A percentile compares a stretch with the other conserved stretches of the same genome.
Evolutionary conservation across 2,797 vertebrate genomes (phyloP).

Genomic region (Vespertilio murinus): DNA sequence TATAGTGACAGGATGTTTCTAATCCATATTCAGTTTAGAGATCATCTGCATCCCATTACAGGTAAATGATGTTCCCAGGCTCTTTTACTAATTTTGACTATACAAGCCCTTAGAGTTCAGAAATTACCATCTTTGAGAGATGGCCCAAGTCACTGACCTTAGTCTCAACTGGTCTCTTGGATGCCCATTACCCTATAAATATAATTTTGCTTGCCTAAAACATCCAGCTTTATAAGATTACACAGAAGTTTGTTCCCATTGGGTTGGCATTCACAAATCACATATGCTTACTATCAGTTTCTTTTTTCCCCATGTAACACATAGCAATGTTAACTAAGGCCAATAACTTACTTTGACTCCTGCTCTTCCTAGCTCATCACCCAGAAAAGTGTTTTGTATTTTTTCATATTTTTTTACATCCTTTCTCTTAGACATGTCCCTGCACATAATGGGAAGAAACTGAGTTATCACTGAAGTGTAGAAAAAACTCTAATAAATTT

Average conservation of each 20-base stretch:
- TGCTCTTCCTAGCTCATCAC: not conserved
- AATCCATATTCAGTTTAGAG: not conserved
- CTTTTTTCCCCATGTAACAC: not conserved
- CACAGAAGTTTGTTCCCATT: not conserved
- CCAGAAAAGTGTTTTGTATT: not conserved
- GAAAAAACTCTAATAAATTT: not conserved
- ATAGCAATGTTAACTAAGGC: constrained; percentile 21
- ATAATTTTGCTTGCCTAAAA: not conserved
- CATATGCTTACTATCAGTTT: not conserved
- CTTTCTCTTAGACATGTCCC: not conserved
- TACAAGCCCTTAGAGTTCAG: not conserved
- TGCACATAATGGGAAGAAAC: not conserved
- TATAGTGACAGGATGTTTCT: not conserved
- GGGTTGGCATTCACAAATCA: not conserved
- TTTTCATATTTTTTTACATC: not conserved
- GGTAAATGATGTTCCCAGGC: not conserved
- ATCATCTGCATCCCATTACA: not conserved
- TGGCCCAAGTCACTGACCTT: not conserved
- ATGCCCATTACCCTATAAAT: not conserved
- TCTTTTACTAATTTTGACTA: not conserved
- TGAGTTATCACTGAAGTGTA: not conserved
- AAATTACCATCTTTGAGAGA: not conserved
- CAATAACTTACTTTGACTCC: constrained; percentile 6
- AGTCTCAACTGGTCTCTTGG: not conserved
- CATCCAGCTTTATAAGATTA: not conserved